A percentile compares a stretch with the other conserved stretches of the same genome.
These are phyloP conservation scores for Chaetorhynchus papuensis DNA, from an alignment of 2,113 vertebrate species.

Conservation along the genomic window DNA sequence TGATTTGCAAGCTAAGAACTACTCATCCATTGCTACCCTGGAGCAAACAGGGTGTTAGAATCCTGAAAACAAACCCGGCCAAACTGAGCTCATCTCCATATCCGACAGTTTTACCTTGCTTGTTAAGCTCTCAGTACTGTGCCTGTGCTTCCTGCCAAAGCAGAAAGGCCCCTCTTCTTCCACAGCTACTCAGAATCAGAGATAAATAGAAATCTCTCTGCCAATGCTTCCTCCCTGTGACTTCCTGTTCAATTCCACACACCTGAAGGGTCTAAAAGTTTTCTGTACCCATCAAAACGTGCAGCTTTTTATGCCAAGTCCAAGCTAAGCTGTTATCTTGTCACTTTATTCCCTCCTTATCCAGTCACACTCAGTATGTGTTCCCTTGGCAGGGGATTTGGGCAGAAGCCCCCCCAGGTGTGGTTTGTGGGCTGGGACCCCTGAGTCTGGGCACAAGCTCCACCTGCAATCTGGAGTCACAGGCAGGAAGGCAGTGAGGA, in stretches of 20 bases:
- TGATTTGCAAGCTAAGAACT: neutral
- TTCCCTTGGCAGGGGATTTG: neutral
- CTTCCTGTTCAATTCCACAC: neutral
- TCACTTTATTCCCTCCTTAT: neutral
- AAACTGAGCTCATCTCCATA: neutral
- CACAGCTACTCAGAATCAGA: neutral
- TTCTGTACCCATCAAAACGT: neutral
- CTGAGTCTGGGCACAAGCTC: neutral
- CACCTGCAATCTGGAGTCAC: neutral
- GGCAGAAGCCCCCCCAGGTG: neutral
- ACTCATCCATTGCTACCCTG: neutral
- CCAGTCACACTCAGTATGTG: neutral
- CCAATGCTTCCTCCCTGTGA: neutral
- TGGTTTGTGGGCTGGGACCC: neutral
- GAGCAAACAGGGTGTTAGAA: neutral
- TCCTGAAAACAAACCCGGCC: neutral
- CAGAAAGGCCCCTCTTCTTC: neutral
- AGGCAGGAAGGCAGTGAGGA: neutral
- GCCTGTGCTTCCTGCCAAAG: neutral
- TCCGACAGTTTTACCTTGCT: neutral
- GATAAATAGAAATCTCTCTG: neutral
- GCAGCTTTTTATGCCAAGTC: neutral
- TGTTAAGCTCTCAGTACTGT: neutral
- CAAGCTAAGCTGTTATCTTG: neutral
- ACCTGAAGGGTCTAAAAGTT: neutral